These are phyloP conservation scores for Conus ventricosus DNA, from an alignment of 1,140 invertebrate species.

Conservation along the genomic window DNA sequence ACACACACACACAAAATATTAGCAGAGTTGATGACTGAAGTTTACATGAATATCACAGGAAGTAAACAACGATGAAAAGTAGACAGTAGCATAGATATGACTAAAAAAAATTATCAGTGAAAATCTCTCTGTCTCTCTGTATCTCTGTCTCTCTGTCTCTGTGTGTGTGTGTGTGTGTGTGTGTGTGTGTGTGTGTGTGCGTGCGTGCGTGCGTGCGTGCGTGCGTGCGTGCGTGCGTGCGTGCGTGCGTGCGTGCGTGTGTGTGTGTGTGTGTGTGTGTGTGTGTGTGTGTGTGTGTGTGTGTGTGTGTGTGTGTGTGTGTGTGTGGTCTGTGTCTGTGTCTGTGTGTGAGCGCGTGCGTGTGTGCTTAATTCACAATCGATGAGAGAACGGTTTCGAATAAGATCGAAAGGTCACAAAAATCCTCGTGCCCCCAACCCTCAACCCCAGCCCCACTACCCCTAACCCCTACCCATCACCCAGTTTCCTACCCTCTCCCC, in stretches of 20 bases:
- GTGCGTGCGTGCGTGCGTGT: background rate
- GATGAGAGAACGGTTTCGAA: background rate
- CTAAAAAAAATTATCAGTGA: background rate
- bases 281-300: background rate
- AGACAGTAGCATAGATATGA: background rate
- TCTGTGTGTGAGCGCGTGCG: background rate
- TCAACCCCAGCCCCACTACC: background rate
- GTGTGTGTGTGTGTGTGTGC: too few species aligned
- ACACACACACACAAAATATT: background rate
- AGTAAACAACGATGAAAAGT: background rate
- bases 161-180: background rate
- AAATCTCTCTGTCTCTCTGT: background rate
- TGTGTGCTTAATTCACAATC: background rate
- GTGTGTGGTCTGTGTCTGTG: background rate
- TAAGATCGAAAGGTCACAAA: background rate
- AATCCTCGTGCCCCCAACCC: background rate
- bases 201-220: background rate
- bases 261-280: conserved; percentile 19
- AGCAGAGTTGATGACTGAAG: background rate
- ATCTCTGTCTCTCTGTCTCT: background rate
- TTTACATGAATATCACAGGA: background rate
- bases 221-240: background rate
- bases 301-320: background rate
- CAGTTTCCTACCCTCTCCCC: too few species aligned
- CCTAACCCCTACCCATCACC: too few species aligned